These are phyloP conservation scores for Echiichthys vipera DNA, from an alignment of 2,797 vertebrate genomes.

Conservation along the genomic window DNA sequence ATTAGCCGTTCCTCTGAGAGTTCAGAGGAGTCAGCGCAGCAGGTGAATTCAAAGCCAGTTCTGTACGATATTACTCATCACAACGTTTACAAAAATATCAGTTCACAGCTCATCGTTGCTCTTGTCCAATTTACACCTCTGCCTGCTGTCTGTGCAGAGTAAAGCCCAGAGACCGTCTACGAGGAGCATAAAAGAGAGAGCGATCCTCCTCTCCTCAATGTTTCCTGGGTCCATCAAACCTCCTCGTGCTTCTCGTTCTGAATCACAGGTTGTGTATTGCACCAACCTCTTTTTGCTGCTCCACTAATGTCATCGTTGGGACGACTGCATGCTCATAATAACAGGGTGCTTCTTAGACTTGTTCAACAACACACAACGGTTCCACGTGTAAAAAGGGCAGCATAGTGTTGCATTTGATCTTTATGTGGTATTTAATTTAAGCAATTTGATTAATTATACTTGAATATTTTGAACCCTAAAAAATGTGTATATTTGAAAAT, in stretches of 20 bases:
- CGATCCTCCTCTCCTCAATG: constrained; percentile 90
- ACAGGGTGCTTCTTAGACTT: background rate
- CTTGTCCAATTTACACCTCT: background rate
- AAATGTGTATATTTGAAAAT: background rate
- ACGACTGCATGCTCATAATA: background rate
- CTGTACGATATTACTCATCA: background rate
- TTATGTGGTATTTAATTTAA: background rate
- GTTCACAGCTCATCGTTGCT: background rate
- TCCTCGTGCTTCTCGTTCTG: constrained; percentile 42
- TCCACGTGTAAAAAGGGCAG: background rate
- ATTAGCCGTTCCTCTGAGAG: constrained; percentile 83
- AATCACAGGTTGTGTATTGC: constrained; percentile 59
- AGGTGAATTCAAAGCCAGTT: constrained; percentile 82
- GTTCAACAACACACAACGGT: background rate
- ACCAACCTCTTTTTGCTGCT: background rate
- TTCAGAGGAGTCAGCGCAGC: constrained; percentile 85
- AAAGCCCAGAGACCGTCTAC: constrained; percentile 84
- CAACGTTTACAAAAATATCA: background rate
- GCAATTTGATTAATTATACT: background rate
- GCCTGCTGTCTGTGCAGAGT: constrained; percentile 79
- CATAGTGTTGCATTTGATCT: background rate
- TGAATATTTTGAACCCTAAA: background rate
- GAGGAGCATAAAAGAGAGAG: constrained; percentile 94
- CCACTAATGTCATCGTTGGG: background rate
- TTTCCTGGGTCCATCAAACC: constrained; percentile 84